phyloP scores from a whole-genome alignment of 2,888 invertebrate species.

The Bombylius discolor region DNA sequence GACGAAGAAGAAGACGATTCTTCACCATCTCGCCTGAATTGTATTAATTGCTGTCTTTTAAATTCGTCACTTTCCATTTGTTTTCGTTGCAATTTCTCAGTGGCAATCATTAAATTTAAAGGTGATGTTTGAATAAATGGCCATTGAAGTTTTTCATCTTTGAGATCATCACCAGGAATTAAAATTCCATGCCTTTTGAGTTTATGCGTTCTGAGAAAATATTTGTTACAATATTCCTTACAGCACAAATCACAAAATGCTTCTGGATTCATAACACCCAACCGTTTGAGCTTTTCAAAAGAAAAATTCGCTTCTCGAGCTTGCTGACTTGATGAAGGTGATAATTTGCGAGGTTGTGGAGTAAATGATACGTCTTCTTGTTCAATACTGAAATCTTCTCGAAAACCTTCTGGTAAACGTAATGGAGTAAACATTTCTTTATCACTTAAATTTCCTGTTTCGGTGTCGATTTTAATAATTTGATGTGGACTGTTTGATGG shows the following conservation, averaged over 20 bases:
- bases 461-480: constrained; percentile 9
- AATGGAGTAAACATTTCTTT: constrained; percentile 15
- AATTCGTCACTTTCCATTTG: neutral
- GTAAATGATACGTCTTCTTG: constrained; percentile 38
- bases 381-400: constrained; percentile 35
- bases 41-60: neutral
- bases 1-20: neutral
- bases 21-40: neutral
- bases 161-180: constrained; percentile 45
- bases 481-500: constrained; percentile 15
- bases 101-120: constrained; percentile 56
- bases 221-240: constrained; percentile 87
- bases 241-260: constrained; percentile 90
- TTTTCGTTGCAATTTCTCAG: constrained; percentile 14
- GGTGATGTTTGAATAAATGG: constrained; percentile 57
- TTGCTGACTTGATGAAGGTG: constrained; percentile 47
- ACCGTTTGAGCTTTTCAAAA: constrained; percentile 56
- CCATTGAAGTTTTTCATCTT: constrained; percentile 26
- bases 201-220: constrained; percentile 83
- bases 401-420: constrained; percentile 35
- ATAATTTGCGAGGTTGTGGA: constrained; percentile 44
- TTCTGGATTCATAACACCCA: constrained; percentile 73
- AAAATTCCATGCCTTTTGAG: constrained; percentile 83
- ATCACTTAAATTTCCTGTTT: constrained; percentile 4
- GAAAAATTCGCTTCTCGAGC: constrained; percentile 60